Base-by-base conservation (phyloP, 1,140 invertebrate genomes). In the Parasteatoda tepidariorum region DNA sequence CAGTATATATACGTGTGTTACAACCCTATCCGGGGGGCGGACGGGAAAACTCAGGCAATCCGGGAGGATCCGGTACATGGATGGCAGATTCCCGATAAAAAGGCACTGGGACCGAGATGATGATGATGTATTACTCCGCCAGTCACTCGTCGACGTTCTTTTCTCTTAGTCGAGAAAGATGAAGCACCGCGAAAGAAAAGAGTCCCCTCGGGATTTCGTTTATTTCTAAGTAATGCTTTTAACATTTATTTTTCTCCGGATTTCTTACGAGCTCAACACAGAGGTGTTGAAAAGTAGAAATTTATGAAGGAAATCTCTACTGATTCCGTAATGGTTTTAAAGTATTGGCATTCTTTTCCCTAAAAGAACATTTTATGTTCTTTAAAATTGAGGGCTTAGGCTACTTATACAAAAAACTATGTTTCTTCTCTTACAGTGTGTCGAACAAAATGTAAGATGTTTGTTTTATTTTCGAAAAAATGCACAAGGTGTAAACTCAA, bases 91-190 rank as follows among this genome's bases (percentile, higher is more conserved):
- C 59, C 74, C 74, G 74, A 76, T 76, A 76, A 76, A 76, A 48
- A 41, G 74, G 55, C 22, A 22, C 74, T 55, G 74, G 61, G 61
- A 38, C 38, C 31, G 55, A 66, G 74, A 76, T 76, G 74, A 76
- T 76, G 74, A 76, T 76, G 74, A 76, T 76, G 74, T 76, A 76
- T 76, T 76, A 66, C 74, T 76, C 26, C 74, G 74, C 61, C 61
- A 30, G 34, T 55, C 38, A 28, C 61, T 30, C 24, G 61, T 6
- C 61, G 38, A 59, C 48, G 55, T 41, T 57, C 38, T 75, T 75
- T 75, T 54, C 54, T 55, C 62, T 28, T 30, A 28, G 54, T 54
- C 48, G 28, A 75, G 71, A 59, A 75, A 75, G 71, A 75, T 75
- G 71, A 75, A 75, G 71, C 71, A 30, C 55, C 33, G 71, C 55